These are phyloP conservation scores for Mnemiopsis leidyi DNA, from an alignment of 37 sponge, comb jelly and placozoan genomes.

Conservation along the genomic window DNA sequence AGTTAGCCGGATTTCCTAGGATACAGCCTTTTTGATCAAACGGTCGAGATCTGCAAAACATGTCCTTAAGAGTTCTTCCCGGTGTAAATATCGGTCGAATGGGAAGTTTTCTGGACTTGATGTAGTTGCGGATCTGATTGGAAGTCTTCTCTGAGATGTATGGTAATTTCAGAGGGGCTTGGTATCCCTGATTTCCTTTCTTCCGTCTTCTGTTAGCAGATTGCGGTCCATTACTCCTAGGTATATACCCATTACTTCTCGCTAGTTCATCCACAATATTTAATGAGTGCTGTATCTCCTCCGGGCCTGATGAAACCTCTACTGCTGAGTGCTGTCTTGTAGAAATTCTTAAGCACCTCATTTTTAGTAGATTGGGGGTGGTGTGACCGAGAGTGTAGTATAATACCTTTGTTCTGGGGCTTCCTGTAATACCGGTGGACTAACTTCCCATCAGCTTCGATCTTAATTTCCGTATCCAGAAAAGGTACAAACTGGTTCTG, in stretches of 20 bases:
- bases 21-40: not conserved
- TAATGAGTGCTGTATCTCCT: slow-evolving; percentile 25
- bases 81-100: slow-evolving; percentile 7
- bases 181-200: not conserved
- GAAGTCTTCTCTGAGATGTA: not conserved
- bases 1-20: not conserved
- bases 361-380: not conserved
- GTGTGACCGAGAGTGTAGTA: not conserved
- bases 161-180: not conserved
- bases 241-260: not conserved
- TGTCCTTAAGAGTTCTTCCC: not conserved
- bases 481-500: not conserved
- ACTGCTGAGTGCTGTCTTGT: slow-evolving; percentile 16
- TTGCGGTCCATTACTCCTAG: too few relatives aligned
- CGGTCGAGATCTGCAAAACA: not conserved
- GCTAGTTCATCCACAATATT: slow-evolving; percentile 28
- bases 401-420: slow-evolving; percentile 24
- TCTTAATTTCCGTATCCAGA: not conserved
- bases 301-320: not conserved
- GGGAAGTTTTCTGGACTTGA: not conserved
- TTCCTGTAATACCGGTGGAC: not conserved
- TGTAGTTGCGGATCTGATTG: not conserved
- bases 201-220: not conserved
- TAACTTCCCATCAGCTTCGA: not conserved
- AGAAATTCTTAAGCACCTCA: slow-evolving; percentile 17